Percentiles rank a stretch among this genome's conserved stretches.
These are phyloP conservation scores for Encarsia formosa DNA, from an alignment of 2,888 invertebrate genomes.

Conservation along the genomic window DNA sequence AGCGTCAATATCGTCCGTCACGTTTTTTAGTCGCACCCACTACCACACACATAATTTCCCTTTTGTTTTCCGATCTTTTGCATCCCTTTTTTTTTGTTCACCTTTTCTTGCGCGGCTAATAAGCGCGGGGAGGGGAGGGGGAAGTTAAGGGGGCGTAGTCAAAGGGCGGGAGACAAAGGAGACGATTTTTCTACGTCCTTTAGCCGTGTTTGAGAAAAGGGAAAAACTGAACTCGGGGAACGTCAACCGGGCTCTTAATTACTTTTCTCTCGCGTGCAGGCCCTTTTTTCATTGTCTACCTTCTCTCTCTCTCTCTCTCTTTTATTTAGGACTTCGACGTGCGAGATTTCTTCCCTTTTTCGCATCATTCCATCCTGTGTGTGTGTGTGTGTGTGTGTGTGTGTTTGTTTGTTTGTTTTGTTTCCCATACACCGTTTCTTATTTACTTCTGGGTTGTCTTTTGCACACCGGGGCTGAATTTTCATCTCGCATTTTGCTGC, in stretches of 20 bases:
- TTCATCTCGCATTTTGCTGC: no score
- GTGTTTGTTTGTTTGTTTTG: no score
- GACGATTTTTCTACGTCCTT: conserved; percentile 16
- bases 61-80: no score
- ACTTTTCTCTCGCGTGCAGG: conserved; percentile 7
- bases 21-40: no score
- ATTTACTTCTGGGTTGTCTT: neutral
- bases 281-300: neutral
- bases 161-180: conserved; percentile 1
- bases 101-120: no score
- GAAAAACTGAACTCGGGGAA: conserved; percentile 10
- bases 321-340: neutral
- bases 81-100: no score
- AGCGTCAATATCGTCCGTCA: no score
- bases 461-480: no score
- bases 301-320: neutral
- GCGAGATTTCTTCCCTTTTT: conserved; percentile 1
- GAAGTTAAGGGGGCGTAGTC: neutral
- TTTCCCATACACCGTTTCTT: neutral
- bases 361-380: neutral
- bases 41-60: no score
- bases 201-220: no score
- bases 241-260: conserved; percentile 17
- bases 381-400: neutral
- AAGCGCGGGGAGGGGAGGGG: neutral